These are phyloP conservation scores for Cololabis saira DNA, from an alignment of 2,113 vertebrate genomes.

Conservation along the genomic window DNA sequence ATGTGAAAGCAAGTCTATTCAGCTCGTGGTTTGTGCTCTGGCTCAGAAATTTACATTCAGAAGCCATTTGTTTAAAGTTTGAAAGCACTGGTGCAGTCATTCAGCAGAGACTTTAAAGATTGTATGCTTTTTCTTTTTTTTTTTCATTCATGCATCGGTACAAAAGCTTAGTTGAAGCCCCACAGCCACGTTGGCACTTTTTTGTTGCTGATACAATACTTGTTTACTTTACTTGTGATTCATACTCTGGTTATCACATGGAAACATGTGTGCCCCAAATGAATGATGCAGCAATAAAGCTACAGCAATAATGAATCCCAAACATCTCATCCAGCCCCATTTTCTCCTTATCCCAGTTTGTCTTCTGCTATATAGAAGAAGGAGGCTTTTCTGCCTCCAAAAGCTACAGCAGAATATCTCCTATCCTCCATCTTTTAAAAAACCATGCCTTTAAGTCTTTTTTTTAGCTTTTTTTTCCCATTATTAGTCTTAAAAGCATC, in stretches of 20 bases:
- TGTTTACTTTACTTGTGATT: slow-evolving; percentile 57
- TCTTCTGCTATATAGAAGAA: slow-evolving; percentile 59
- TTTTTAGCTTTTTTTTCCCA: slow-evolving; percentile 45
- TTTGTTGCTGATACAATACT: slow-evolving; percentile 43
- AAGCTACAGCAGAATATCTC: slow-evolving; percentile 63
- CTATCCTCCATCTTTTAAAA: slow-evolving; percentile 54
- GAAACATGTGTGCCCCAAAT: slow-evolving; percentile 41
- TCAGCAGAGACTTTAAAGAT: slow-evolving; percentile 40
- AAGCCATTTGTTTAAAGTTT: slow-evolving; percentile 46
- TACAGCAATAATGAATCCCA: slow-evolving; percentile 20
- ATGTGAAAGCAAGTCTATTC: slow-evolving; percentile 3
- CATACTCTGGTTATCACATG: slow-evolving; percentile 39
- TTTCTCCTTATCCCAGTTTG: slow-evolving; percentile 11
- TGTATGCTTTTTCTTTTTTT: slow-evolving; percentile 5
- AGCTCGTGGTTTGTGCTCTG: slow-evolving; percentile 1
- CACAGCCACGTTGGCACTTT: slow-evolving; percentile 24
- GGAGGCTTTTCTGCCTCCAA: slow-evolving; percentile 47
- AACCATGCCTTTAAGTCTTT: slow-evolving; percentile 53
- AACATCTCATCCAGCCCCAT: slow-evolving; percentile 11
- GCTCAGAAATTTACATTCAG: slow-evolving; percentile 26
- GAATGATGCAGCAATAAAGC: slow-evolving; percentile 55
- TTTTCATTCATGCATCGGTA: slow-evolving; percentile 20
- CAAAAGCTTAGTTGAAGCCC: slow-evolving; percentile 22
- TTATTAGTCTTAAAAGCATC: slow-evolving; percentile 21
- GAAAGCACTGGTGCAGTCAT: slow-evolving; percentile 27